These are phyloP conservation scores for Stramonita haemastoma DNA, from an alignment of 2,888 invertebrate genomes.

Conservation along the genomic window DNA sequence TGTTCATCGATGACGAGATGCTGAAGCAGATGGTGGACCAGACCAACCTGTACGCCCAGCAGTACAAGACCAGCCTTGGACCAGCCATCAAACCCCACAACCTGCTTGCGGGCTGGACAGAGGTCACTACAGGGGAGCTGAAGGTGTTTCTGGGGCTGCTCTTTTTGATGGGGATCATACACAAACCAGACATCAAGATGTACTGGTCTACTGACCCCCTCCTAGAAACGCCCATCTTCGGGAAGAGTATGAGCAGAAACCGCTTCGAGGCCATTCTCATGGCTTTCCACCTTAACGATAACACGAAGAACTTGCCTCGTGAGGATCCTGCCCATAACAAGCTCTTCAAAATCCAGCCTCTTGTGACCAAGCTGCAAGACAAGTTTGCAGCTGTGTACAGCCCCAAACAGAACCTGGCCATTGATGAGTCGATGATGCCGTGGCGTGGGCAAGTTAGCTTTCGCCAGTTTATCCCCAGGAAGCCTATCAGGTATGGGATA, in stretches of 20 bases:
- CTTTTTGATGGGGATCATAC: neutral
- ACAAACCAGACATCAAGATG: conserved; percentile 7
- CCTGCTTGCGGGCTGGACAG: neutral
- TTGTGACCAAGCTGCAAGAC: neutral
- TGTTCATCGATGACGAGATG: neutral
- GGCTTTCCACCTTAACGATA: conserved; percentile 3
- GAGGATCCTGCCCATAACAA: conserved; percentile 27
- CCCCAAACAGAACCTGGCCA: neutral
- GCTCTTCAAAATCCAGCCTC: conserved; percentile 20
- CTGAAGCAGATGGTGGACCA: conserved; percentile 2
- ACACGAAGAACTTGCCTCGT: neutral
- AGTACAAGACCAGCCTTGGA: neutral
- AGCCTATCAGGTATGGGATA: conserved; percentile 19
- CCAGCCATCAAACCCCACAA: neutral
- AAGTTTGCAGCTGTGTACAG: conserved; percentile 12
- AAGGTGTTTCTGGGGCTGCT: neutral
- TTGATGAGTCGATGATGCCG: conserved; percentile 24
- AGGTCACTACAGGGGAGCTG: neutral
- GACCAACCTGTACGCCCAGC: conserved; percentile 21
- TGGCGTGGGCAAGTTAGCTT: conserved; percentile 19
- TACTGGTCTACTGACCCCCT: conserved; percentile 1
- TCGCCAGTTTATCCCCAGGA: conserved; percentile 18
- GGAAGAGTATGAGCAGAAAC: neutral
- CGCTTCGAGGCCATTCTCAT: conserved; percentile 7
- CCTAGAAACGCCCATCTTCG: neutral